Percentiles rank a stretch among this genome's conserved stretches.
These are phyloP conservation scores for Falco punctatus DNA, from an alignment of 2,113 vertebrate genomes.

Conservation along the genomic window DNA sequence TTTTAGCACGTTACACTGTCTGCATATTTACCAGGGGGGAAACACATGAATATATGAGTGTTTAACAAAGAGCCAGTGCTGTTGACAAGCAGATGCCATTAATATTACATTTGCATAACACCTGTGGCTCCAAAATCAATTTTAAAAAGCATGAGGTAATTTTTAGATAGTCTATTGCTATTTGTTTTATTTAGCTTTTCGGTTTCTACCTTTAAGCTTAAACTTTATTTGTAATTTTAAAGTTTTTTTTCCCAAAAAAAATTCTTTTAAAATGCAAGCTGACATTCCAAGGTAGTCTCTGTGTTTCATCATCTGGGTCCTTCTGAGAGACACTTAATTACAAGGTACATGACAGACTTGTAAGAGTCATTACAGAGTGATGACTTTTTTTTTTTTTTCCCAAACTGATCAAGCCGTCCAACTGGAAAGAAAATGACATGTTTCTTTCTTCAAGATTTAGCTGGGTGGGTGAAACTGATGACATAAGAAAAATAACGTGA, in stretches of 20 bases:
- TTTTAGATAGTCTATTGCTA: not conserved
- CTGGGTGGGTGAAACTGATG: not conserved
- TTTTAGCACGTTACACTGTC: not conserved
- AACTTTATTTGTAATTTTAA: not conserved
- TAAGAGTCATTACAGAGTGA: not conserved
- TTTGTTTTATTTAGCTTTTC: not conserved
- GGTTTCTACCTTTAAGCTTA: not conserved
- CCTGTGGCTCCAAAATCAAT: not conserved
- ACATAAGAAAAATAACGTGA: not conserved
- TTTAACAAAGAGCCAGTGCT: not conserved
- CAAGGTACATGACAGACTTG: not conserved
- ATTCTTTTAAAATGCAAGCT: not conserved
- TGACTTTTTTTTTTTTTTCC: not conserved
- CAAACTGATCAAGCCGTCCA: not conserved
- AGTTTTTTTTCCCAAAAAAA: fast-evolving
- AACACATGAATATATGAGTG: not conserved
- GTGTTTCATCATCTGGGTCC: not conserved
- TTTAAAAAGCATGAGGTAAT: not conserved
- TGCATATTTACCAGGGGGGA: not conserved
- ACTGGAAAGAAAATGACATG: not conserved
- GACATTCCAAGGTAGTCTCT: not conserved
- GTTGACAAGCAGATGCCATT: not conserved
- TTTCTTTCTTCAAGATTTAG: not conserved
- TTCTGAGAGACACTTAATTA: not conserved
- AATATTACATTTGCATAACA: not conserved